Conservation (phyloP, 2,888 invertebrate species). For the Chorisops tibialis region DNA sequence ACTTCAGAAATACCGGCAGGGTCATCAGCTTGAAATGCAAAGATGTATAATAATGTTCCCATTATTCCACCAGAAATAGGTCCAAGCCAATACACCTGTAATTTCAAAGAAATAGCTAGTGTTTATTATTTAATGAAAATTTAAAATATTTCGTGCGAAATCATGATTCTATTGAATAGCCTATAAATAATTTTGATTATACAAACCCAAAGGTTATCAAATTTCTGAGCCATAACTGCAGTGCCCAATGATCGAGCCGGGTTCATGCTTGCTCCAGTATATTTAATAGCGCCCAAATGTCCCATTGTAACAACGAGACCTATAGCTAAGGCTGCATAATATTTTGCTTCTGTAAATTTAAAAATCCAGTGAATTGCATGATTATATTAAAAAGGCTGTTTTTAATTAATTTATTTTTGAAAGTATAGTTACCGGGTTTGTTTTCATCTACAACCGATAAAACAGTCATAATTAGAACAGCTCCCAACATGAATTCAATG, state of each 20-base stretch:
- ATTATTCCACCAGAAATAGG: not conserved
- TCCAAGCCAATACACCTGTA: not conserved
- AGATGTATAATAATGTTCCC: not conserved
- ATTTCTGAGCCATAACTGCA: constrained; percentile 70
- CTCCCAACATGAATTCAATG: constrained; percentile 85
- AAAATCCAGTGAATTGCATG: too few relatives aligned
- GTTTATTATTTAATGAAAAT: too few relatives aligned
- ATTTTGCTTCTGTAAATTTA: too few relatives aligned
- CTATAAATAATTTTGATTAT: too few relatives aligned
- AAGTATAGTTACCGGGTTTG: constrained; percentile 48
- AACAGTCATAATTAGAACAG: constrained; percentile 84
- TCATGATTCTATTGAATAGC: too few relatives aligned
- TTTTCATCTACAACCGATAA: constrained; percentile 65
- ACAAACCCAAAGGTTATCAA: constrained; percentile 76
- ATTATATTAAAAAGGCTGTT: too few relatives aligned
- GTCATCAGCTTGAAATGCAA: not conserved
- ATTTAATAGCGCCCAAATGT: constrained; percentile 80
- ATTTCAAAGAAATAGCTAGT: too few relatives aligned
- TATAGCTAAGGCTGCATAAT: constrained; percentile 61
- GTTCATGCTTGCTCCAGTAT: constrained; percentile 89
- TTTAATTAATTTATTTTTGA: too few relatives aligned
- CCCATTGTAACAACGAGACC: constrained; percentile 82
- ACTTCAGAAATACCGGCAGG: too few relatives aligned
- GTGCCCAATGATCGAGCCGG: constrained; percentile 87
- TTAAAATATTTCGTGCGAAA: too few relatives aligned